Base-by-base conservation (phyloP, 1,140 invertebrate genomes). In the Bilobella aurantiaca region DNA sequence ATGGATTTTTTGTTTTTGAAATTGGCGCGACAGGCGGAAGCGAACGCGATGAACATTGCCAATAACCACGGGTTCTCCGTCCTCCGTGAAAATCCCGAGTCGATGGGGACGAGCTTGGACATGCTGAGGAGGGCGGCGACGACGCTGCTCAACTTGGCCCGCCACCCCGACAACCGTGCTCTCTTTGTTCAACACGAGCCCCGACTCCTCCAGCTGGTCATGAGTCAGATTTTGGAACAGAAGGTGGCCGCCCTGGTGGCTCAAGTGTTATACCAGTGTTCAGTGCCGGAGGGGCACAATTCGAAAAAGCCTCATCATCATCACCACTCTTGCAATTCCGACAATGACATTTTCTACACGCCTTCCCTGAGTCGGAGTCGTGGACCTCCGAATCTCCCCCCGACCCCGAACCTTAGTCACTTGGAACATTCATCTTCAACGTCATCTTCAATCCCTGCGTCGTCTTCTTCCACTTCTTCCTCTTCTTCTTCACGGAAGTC, bases 31-130 rank as follows among this genome's bases (percentile, higher is more conserved):
- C 47, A 73, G 71, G 93, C 94, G 0, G 94, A 97, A 78, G 86
- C 89, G 74, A 91, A 87, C 73, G 94, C 95, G 31, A 77, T 96
- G 72, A 87, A 89, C 57, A 91, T 98, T n/a, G 93, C 91, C 53
- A 96, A 95, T 79, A 87, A 91, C 74, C 91, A 94, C 75, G 95
- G 96, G 62, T 73, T 73, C 34, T 64, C 63, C n/a, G 65, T 68
- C n/a, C 61, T 70, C 12, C 63, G 69, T 27, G 94, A 98, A 75
- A 98, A 97, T 81, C 95, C 96, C 0, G 96, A 99, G 77, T 86
- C 91, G 25, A 98, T 98, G 93, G 96, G 96, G 29, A 99, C 96
- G 3, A 96, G 92, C 76, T 81, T 98, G 74, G 96, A 98, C 78
- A 98, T 99, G 95, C 80, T 99, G 73, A 82, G 96, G 65, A 85